Evolutionary conservation across 2,797 vertebrate species (phyloP).

Genomic region (Betta splendens): DNA sequence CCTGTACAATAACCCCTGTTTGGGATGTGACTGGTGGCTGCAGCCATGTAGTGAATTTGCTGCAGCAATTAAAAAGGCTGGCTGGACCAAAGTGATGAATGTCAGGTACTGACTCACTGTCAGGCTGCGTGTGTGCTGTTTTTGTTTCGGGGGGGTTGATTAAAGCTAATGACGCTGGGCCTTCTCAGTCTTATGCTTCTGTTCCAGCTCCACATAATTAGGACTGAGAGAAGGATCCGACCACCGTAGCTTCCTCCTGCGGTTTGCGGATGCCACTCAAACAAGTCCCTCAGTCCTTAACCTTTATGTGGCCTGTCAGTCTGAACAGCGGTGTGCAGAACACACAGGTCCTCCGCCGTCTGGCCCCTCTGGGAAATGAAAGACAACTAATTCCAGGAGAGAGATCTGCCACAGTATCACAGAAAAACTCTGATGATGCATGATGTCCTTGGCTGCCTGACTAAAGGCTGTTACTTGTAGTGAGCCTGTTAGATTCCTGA

Average conservation of each 20-base stretch:
- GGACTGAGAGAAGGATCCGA: conserved; percentile 55
- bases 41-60: conserved; percentile 68
- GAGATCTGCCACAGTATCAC: conserved; percentile 11
- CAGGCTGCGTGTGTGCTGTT: conserved; percentile 42
- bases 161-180: conserved; percentile 60
- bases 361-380: conserved; percentile 32
- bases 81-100: conserved; percentile 75
- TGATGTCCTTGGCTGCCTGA: conserved; percentile 38
- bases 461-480: conserved; percentile 40
- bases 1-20: conserved; percentile 50
- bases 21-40: conserved; percentile 50
- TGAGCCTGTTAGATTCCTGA: conserved; percentile 37
- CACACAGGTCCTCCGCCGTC: not conserved
- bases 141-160: conserved; percentile 57
- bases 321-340: conserved; percentile 4
- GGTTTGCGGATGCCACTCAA: conserved; percentile 27
- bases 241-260: conserved; percentile 36
- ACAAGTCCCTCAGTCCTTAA: conserved; percentile 6
- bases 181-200: conserved; percentile 51
- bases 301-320: conserved; percentile 11
- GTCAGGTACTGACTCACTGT: conserved; percentile 73
- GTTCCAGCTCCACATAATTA: conserved; percentile 57
- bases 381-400: conserved; percentile 30
- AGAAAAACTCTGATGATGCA: conserved; percentile 13
- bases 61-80: conserved; percentile 76